Base-by-base conservation (phyloP, 2,888 invertebrate genomes). In the Villa cingulata region DNA sequence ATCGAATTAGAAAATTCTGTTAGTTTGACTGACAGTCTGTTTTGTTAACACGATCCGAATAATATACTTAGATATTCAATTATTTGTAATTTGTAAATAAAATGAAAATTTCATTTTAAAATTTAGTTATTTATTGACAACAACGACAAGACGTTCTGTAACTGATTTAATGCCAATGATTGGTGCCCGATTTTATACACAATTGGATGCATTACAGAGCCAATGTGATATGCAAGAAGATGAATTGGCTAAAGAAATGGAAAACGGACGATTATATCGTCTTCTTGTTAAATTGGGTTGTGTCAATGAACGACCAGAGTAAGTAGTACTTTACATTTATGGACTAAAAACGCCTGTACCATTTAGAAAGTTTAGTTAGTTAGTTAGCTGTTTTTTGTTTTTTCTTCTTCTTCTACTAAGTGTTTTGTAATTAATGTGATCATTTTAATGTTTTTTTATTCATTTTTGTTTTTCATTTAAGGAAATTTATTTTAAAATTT, bases 101-200 rank as follows among this genome's bases (percentile, higher is more conserved):
- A 12, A 32, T 12, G 3, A 9, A 32, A 32, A 32, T 32, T 32
- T 32, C 12, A n/a, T n/a, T n/a, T n/a, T 32, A 32, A 32, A 32
- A 12, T 32, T 12, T 56, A 87, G 86, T 68, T 88, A 86, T 69
- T 73, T 90, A 63, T 73, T 89, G 60, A 75, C 78, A 55, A 65
- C 74, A 41, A 74, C 78, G 57, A 66, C 74, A 48, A 76, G 83
- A 57, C 81, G 86, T 61, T 85, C 83, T 59, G 86, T 97, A 51
- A 90, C 89, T 54, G 96, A 97, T 72, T 78, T 97, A 59, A 97
- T 97, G 97, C 96, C 97, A 27, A 95, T 97, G 94, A 96, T 98
- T 58, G 97, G 89, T 40, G 95, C 95, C 40, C 76, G 96, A 49
- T 97, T 96, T 72, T 97, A 95, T 70, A 88, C 87, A 1, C 95